Evolutionary conservation across 2,797 vertebrate genomes (phyloP).

Genomic region (Otolemur crassicaudatus): DNA sequence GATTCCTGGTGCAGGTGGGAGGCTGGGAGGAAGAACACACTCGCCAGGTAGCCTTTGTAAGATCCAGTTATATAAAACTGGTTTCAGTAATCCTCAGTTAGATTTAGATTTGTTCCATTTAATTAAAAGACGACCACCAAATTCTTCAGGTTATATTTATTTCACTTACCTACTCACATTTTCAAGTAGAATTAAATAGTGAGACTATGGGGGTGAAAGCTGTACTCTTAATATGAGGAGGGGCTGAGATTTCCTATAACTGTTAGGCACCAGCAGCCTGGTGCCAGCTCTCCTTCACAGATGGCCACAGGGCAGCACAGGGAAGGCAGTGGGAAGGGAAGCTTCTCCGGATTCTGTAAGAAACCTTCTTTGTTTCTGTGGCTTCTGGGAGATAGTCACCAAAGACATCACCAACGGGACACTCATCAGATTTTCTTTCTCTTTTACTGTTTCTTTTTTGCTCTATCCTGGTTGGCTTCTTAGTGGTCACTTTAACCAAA

Average conservation of each 20-base stretch:
- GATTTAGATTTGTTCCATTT: neutral
- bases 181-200: neutral
- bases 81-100: neutral
- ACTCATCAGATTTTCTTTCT: neutral
- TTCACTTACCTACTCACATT: neutral
- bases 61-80: neutral
- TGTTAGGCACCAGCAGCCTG: neutral
- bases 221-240: neutral
- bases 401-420: neutral
- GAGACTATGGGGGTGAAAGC: neutral
- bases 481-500: neutral
- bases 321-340: neutral
- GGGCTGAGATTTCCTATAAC: neutral
- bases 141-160: slow-evolving; percentile 6
- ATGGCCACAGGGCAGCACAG: neutral
- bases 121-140: neutral
- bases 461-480: neutral
- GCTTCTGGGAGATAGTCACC: neutral
- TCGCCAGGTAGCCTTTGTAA: neutral
- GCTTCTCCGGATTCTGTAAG: neutral
- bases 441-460: neutral
- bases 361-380: neutral
- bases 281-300: neutral
- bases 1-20: neutral
- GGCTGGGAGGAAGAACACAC: neutral